These are phyloP conservation scores for Dynastes hyllus DNA, from an alignment of 2,888 invertebrate species.

Conservation along the genomic window DNA sequence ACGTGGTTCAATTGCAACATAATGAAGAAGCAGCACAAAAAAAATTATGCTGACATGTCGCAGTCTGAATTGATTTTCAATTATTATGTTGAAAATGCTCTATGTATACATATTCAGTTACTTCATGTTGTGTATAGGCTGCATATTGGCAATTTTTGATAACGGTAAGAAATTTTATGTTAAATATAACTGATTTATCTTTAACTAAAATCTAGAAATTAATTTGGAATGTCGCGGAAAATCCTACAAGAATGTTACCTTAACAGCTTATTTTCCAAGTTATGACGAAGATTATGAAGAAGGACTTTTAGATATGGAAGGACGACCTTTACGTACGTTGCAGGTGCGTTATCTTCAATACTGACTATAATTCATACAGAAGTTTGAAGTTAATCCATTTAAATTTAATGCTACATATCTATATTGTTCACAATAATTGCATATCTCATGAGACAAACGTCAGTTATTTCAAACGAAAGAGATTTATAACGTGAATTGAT, in stretches of 20 bases:
- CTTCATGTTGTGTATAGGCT: background rate
- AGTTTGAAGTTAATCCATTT: too few species aligned
- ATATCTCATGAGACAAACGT: too few species aligned
- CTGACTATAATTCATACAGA: too few species aligned
- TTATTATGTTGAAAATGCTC: conserved; percentile 7
- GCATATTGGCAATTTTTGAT: conserved; percentile 27
- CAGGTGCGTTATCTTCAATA: conserved; percentile 66
- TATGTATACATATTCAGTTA: background rate
- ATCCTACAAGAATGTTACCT: conserved; percentile 69
- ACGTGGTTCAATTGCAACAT: background rate
- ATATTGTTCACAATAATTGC: too few species aligned
- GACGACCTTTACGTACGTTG: conserved; percentile 70
- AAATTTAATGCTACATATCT: too few species aligned
- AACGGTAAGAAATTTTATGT: conserved; percentile 45
- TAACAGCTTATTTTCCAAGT: conserved; percentile 73
- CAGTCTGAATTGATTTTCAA: too few species aligned
- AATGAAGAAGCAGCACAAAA: background rate
- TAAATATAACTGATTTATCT: conserved; percentile 13
- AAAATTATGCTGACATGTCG: conserved; percentile 2
- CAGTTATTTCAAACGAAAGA: too few species aligned
- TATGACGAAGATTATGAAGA: conserved; percentile 69
- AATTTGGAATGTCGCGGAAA: conserved; percentile 69
- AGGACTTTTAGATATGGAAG: conserved; percentile 70
- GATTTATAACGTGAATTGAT: too few species aligned
- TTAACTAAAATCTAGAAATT: conserved; percentile 60